Conservation (phyloP, 2,797 vertebrate genomes). For the Xyrichtys novacula region DNA sequence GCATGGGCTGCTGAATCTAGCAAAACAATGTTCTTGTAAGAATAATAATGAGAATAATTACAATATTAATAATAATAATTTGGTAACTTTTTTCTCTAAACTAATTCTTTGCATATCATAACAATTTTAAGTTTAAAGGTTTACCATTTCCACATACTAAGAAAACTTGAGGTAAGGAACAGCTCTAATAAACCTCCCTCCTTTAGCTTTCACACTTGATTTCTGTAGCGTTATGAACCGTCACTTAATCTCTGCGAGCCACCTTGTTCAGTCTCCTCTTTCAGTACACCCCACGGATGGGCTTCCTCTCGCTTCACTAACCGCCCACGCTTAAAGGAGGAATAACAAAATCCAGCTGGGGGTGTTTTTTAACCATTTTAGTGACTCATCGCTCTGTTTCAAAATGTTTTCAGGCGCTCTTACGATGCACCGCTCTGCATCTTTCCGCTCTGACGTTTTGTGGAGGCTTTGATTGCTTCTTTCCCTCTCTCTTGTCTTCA, state of each 20-base stretch:
- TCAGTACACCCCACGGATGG: slow-evolving; percentile 40
- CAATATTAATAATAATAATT: slow-evolving; percentile 80
- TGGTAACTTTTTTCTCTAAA: slow-evolving; percentile 85
- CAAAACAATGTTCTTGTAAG: slow-evolving; percentile 73
- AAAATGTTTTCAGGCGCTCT: slow-evolving; percentile 46
- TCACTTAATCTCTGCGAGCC: slow-evolving; percentile 45
- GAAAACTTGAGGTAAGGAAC: slow-evolving; percentile 85
- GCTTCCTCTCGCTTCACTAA: slow-evolving; percentile 59
- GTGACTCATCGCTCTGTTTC: slow-evolving; percentile 55
- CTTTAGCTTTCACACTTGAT: slow-evolving; percentile 63
- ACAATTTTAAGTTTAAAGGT: slow-evolving; percentile 87
- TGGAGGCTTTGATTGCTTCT: slow-evolving; percentile 31
- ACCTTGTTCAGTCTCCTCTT: slow-evolving; percentile 53
- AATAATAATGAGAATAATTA: slow-evolving; percentile 72
- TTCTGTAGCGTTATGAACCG: slow-evolving; percentile 59
- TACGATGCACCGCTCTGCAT: slow-evolving; percentile 37
- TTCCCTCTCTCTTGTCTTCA: slow-evolving; percentile 52
- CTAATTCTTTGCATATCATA: slow-evolving; percentile 89
- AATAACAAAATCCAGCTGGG: slow-evolving; percentile 46
- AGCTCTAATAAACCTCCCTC: slow-evolving; percentile 74
- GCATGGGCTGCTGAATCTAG: slow-evolving; percentile 65
- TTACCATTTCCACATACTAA: slow-evolving; percentile 84
- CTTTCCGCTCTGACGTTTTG: slow-evolving; percentile 24
- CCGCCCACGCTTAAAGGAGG: slow-evolving; percentile 36
- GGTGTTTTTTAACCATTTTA: slow-evolving; percentile 46